Conservation (phyloP, 2,113 vertebrate species). For the Pachypanchax playfairii region DNA sequence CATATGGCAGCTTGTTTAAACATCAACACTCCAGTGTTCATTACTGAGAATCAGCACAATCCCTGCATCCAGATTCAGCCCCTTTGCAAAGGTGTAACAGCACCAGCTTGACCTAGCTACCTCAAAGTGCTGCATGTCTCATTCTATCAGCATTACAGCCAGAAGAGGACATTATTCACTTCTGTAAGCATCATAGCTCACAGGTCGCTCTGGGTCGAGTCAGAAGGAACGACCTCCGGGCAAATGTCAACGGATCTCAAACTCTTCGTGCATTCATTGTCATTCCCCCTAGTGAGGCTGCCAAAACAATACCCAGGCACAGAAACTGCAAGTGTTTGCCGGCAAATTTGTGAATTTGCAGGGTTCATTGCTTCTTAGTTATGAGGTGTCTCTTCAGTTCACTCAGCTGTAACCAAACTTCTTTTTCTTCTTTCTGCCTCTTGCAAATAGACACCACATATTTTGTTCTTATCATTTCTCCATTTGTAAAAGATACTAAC, state of each 20-base stretch:
- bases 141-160: slow-evolving; percentile 22
- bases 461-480: slow-evolving; percentile 67
- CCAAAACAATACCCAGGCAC: slow-evolving; percentile 41
- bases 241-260: slow-evolving; percentile 46
- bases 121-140: background rate
- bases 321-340: slow-evolving; percentile 25
- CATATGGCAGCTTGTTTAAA: too few species aligned
- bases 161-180: slow-evolving; percentile 32
- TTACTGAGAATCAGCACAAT: too few species aligned
- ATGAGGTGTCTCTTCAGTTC: slow-evolving; percentile 38
- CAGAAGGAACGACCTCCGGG: slow-evolving; percentile 37
- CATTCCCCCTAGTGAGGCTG: slow-evolving; percentile 43
- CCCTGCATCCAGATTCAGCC: too few species aligned
- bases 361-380: slow-evolving; percentile 52
- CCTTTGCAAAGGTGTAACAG: background rate
- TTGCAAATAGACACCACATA: slow-evolving; percentile 50
- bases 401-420: slow-evolving; percentile 29
- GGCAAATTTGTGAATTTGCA: slow-evolving; percentile 48
- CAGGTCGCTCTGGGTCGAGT: slow-evolving; percentile 19
- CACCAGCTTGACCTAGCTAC: background rate
- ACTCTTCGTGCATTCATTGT: slow-evolving; percentile 19
- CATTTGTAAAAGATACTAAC: slow-evolving; percentile 54
- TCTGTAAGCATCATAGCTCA: slow-evolving; percentile 34
- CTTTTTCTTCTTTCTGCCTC: background rate
- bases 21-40: too few species aligned